Base-by-base conservation (phyloP, 2,888 invertebrate genomes). In the Caenorhabditis virilis region DNA sequence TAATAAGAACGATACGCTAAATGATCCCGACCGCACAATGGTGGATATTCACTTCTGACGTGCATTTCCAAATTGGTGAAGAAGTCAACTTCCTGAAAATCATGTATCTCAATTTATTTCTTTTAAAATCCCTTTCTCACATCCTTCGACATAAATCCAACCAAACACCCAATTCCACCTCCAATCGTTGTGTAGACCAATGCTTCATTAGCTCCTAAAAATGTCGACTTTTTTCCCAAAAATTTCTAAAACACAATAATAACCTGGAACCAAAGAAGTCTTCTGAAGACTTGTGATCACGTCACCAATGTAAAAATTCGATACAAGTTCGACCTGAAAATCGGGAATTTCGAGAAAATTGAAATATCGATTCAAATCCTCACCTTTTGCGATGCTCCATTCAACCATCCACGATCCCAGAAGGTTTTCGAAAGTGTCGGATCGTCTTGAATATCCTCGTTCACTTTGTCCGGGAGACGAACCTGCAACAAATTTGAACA, bases 61-160 rank as follows among this genome's bases (percentile, higher is more conserved):
- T 99, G 95, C 97, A 99, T 98, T 85, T 98, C 98, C 68, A 98
- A 87, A 86, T 97, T 95, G 84, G 97, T 95, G 87, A 98, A 98
- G 85, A 98, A 97, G 84, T 98, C 98, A 78, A 94, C 95, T 85
- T 98, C 97, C 87, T 97, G 76, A 23, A 42, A 42, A 23, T 13
- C 15, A 38, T 13, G 48, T 30, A 15, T 36, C 16, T 47, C 25
- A 30, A 47, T 18, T 48, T 25, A 22, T 11, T 43, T 45, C 13
- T 15, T 4, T 30, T 33, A 20, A 46, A 30, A 15, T 51, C 20
- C 20, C 9, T 20, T 26, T 11, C 78, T 61, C 53, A 84, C 84
- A 72, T 85, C 95, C 78, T 93, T 89, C 18, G 93, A 92, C 0
- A 93, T 93, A 82, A 95, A 95, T 0, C 95, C 93, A 20, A 95